Conservation (phyloP, 2,797 vertebrate species). For the Poecile montanus region DNA sequence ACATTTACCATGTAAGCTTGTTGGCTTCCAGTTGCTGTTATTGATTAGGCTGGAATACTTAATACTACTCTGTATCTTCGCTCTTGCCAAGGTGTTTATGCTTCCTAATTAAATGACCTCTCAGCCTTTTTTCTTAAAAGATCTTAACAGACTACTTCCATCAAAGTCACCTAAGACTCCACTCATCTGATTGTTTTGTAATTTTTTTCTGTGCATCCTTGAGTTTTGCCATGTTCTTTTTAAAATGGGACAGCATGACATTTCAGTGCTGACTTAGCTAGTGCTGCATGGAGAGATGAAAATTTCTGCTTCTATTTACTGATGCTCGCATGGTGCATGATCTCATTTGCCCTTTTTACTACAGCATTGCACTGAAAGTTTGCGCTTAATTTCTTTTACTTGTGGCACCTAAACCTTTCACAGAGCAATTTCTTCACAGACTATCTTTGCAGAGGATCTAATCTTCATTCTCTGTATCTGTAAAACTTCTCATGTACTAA, state of each 20-base stretch:
- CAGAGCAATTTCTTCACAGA: neutral
- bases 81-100: neutral
- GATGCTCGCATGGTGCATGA: neutral
- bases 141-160: neutral
- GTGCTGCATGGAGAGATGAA: neutral
- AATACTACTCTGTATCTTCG: neutral
- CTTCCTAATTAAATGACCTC: neutral
- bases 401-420: neutral
- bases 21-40: neutral
- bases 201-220: neutral
- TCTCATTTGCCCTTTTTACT: neutral
- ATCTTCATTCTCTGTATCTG: neutral
- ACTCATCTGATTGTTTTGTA: neutral
- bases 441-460: neutral
- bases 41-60: neutral
- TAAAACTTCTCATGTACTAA: neutral
- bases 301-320: neutral
- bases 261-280: neutral
- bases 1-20: neutral
- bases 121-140: neutral
- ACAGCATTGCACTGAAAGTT: neutral
- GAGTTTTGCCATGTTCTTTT: neutral
- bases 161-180: neutral
- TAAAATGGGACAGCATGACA: neutral
- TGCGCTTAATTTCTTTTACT: neutral